Base-by-base conservation (phyloP, 2,797 vertebrate genomes). In the Vipera ursinii region DNA sequence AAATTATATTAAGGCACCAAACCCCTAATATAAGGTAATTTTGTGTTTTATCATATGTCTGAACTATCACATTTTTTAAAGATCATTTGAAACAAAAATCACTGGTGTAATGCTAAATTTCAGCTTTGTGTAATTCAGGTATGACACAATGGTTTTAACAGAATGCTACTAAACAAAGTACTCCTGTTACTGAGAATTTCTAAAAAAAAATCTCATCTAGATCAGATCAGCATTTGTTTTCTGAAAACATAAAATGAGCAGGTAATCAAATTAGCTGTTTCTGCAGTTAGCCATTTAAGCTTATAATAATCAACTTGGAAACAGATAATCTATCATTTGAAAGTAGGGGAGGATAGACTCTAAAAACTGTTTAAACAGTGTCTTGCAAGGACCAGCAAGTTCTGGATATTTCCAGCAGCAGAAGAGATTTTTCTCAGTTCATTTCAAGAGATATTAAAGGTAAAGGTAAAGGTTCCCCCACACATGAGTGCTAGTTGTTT, bases 231-330 rank as follows among this genome's bases (percentile, higher is more conserved):
- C 63, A n/a, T 91, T 89, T 87, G 85, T 78, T 90, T 93, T 89
- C 88, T 73, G 44, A 87, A 28, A 57, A 56, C 88, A 53, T 51
- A 86, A 86, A 17, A 87, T 87, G 78, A 87, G 73, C 60, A 91
- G 60, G 55, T 90, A 89, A 86, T 93, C 88, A 92, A 92, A 91
- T 93, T 65, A 87, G 13, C n/a, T 2, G 26, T 60, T 78, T 28
- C 61, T 78, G 44, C 6, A 61, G 61, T 90, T 92, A 56, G 28
- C 63, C 55, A 87, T 90, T 88, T 63, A 91, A 87, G 38, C n/a
- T 28, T 78, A 78, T 87, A 89, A 53, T 87, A 22, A 12, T 88
- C 82, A 78, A 78, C 57, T 90, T 91, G 32, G 65, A 85, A 17
- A 28, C 65, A 88, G 86, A 60, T 48, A 87, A 59, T 48, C 55